Evolutionary conservation across 2,113 vertebrate genomes (phyloP).

Genomic region (Labrus mixtus): DNA sequence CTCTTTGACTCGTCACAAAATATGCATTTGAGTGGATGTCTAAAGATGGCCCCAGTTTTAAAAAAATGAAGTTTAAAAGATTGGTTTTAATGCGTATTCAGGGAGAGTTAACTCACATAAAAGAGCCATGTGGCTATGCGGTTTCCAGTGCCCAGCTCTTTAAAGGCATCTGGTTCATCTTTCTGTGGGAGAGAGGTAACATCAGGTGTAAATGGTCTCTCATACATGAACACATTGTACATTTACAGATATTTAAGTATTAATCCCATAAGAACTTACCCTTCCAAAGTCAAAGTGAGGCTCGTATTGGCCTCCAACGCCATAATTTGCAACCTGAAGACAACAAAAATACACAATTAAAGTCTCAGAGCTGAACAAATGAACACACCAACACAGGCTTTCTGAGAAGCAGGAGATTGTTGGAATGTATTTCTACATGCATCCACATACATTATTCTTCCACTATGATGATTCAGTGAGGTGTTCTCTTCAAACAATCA

Average conservation of each 20-base stretch:
- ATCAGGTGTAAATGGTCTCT: background rate
- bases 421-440: background rate
- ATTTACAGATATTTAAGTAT: background rate
- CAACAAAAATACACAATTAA: constrained; percentile 1
- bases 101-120: constrained; percentile 89
- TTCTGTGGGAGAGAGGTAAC: constrained; percentile 85
- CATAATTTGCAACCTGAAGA: constrained; percentile 90
- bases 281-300: constrained; percentile 93
- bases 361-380: background rate
- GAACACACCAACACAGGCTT: background rate
- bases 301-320: constrained; percentile 91
- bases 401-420: accelerated
- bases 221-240: background rate
- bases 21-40: no score
- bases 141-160: constrained; percentile 98
- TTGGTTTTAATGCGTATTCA: no score
- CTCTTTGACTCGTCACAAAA: no score
- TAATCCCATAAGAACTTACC: constrained; percentile 72
- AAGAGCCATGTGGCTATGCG: constrained; percentile 98
- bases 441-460: no score
- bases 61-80: no score
- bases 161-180: constrained; percentile 99
- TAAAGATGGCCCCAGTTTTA: no score
- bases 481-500: no score
- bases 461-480: no score